Evolutionary conservation across 2,113 vertebrate species (phyloP).

Genomic region (Trogon melanurus): DNA sequence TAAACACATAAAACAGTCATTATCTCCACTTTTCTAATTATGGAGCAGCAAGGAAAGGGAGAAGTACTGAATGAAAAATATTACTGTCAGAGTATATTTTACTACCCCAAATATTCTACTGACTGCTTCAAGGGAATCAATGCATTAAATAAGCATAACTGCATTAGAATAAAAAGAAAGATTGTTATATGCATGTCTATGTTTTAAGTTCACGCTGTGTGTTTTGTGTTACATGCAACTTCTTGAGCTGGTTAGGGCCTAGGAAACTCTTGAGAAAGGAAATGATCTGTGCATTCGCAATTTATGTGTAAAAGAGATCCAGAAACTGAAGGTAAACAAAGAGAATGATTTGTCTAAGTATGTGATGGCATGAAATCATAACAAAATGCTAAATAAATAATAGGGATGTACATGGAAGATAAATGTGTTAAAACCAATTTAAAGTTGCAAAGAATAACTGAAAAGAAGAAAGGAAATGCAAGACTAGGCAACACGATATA

Average conservation of each 20-base stretch:
- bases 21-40: neutral
- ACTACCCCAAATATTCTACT: constrained; percentile 17
- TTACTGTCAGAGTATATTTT: neutral
- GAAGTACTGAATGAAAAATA: neutral
- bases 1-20: neutral
- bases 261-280: constrained; percentile 45
- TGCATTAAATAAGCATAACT: constrained; percentile 28
- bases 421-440: neutral
- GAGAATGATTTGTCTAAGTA: neutral
- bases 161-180: neutral
- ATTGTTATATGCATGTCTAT: neutral
- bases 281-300: constrained; percentile 23
- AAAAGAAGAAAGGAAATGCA: constrained; percentile 14
- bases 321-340: neutral
- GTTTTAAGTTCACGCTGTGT: constrained; percentile 17
- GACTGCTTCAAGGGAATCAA: constrained; percentile 24
- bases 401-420: neutral
- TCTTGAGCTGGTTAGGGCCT: constrained; percentile 30
- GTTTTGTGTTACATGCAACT: constrained; percentile 21
- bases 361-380: neutral
- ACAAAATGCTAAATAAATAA: constrained; percentile 3
- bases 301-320: constrained; percentile 33
- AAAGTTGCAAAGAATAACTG: neutral
- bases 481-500: neutral
- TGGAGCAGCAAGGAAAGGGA: neutral